A percentile compares a stretch with the other conserved stretches of the same genome.
Conservation (phyloP, 2,113 vertebrate species). For the Salvelinus fontinalis region DNA sequence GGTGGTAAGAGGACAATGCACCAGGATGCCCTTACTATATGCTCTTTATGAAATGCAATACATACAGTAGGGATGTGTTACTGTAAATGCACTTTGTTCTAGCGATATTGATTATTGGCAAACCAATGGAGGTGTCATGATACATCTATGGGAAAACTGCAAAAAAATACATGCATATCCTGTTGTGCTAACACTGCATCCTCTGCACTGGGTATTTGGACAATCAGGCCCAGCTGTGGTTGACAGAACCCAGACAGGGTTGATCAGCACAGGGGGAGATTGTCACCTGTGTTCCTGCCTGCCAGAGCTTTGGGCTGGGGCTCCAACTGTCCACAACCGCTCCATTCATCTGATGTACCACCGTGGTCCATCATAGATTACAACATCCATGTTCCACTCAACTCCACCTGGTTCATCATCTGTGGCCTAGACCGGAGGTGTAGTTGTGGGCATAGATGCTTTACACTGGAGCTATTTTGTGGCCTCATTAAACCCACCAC, state of each 20-base stretch:
- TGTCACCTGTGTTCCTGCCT: conserved; percentile 28
- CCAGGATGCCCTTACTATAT: no score
- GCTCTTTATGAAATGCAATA: no score
- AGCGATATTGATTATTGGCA: background rate
- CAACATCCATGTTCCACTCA: conserved; percentile 34
- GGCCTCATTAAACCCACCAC: conserved; percentile 64
- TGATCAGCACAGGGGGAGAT: background rate
- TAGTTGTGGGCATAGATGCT: conserved; percentile 28
- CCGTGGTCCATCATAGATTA: conserved; percentile 43
- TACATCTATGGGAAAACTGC: background rate
- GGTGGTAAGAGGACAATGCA: no score
- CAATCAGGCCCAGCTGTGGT: no score
- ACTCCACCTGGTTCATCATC: conserved; percentile 9
- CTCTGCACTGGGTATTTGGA: background rate
- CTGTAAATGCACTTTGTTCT: no score
- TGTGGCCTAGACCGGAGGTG: conserved; percentile 4
- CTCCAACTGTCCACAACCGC: conserved; percentile 4
- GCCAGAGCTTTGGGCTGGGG: conserved; percentile 10
- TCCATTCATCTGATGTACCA: conserved; percentile 45
- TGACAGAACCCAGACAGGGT: no score
- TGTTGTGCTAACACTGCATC: no score
- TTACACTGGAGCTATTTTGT: background rate
- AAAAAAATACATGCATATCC: background rate
- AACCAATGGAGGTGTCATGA: background rate
- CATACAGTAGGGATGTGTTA: no score